Evolutionary conservation across 2,113 vertebrate species (phyloP).

Genomic region (Tursiops truncatus): DNA sequence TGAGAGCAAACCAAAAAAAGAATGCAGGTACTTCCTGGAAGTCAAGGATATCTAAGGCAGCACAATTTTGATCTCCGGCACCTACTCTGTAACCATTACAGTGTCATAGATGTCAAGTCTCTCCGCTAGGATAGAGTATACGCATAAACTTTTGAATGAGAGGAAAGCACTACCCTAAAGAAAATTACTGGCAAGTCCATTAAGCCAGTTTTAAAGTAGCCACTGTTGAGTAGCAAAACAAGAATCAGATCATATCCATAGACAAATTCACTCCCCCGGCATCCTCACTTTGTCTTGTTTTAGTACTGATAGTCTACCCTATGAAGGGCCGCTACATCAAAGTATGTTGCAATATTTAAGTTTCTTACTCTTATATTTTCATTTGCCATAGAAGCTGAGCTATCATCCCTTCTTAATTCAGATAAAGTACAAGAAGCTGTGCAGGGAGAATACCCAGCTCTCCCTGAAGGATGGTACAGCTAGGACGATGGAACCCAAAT

Average conservation of each 20-base stretch:
- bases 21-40: not conserved
- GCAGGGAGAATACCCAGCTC: not conserved
- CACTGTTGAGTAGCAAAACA: not conserved
- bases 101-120: not conserved
- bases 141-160: not conserved
- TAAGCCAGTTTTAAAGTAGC: not conserved
- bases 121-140: not conserved
- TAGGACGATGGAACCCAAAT: not conserved
- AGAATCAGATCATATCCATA: not conserved
- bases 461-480: not conserved
- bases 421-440: not conserved
- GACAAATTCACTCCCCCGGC: not conserved
- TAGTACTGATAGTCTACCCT: not conserved
- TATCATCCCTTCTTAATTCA: not conserved
- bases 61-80: not conserved
- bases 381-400: not conserved
- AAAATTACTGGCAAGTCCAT: not conserved
- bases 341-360: not conserved
- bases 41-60: not conserved
- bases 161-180: not conserved
- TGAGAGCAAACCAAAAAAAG: not conserved
- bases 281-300: not conserved
- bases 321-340: not conserved
- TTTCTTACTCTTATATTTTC: not conserved
- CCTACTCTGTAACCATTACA: not conserved